Conservation (phyloP, 1,140 invertebrate genomes). For the Caerostris darwini region DNA sequence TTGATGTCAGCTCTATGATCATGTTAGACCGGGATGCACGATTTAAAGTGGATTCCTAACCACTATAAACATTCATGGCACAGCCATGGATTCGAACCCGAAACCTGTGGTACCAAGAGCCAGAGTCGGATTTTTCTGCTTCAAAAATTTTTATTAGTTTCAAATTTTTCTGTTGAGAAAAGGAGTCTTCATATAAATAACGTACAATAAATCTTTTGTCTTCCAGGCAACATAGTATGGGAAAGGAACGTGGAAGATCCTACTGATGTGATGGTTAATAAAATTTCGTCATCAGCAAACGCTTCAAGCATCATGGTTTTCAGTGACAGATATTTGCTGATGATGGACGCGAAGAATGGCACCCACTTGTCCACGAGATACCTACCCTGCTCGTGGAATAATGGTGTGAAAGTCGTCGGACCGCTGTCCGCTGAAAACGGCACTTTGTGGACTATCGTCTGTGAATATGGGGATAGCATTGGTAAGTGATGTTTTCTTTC, state of each 20-base stretch:
- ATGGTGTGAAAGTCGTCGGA: background rate
- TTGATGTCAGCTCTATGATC: no score
- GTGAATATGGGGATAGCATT: background rate
- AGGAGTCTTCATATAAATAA: background rate
- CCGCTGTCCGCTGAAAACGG: background rate
- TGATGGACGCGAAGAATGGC: conserved; percentile 1
- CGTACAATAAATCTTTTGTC: background rate
- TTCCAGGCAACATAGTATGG: background rate
- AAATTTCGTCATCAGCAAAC: background rate
- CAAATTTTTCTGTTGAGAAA: background rate
- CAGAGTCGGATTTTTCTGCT: no score
- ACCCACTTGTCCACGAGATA: background rate
- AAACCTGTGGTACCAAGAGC: no score
- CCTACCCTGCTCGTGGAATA: conserved; percentile 8
- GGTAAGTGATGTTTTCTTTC: background rate
- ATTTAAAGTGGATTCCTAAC: no score
- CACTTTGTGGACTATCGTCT: background rate
- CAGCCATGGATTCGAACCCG: no score
- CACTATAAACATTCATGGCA: no score
- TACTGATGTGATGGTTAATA: background rate
- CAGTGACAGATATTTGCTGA: background rate
- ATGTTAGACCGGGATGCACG: no score
- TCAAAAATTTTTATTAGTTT: no score
- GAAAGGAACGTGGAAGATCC: background rate
- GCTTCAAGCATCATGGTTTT: background rate